phyloP scores from a whole-genome alignment of 2,113 vertebrate species.

The Stictonetta naevosa region DNA sequence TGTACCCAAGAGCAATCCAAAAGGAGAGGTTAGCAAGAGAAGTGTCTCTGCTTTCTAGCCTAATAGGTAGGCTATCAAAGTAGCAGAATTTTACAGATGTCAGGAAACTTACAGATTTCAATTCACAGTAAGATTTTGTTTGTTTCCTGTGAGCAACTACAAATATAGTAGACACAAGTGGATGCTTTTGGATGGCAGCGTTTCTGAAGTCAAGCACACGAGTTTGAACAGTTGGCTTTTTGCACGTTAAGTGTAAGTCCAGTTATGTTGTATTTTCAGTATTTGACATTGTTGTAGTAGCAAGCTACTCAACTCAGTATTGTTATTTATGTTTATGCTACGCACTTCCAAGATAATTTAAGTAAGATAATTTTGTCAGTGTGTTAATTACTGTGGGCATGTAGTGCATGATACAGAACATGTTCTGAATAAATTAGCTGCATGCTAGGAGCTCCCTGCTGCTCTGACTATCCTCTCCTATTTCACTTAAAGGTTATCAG shows the following conservation, averaged over 20 bases:
- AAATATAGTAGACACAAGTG: background rate
- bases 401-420: background rate
- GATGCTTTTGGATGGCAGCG: background rate
- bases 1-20: conserved; percentile 6
- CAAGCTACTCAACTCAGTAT: background rate
- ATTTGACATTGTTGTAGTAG: background rate
- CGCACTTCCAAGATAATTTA: background rate
- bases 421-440: background rate
- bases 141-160: background rate
- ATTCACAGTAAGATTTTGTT: background rate
- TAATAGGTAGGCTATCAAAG: background rate
- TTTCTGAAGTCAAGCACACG: background rate
- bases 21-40: background rate
- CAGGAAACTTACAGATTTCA: background rate
- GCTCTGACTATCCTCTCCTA: background rate
- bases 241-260: background rate
- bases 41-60: background rate
- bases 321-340: background rate
- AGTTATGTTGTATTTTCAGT: background rate
- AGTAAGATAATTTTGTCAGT: background rate
- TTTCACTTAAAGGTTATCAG: background rate
- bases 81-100: background rate
- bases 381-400: background rate
- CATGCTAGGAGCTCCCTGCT: background rate
- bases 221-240: background rate